phyloP scores from a whole-genome alignment of 2,797 vertebrate genomes.

The Gymnothorax javanicus region DNA sequence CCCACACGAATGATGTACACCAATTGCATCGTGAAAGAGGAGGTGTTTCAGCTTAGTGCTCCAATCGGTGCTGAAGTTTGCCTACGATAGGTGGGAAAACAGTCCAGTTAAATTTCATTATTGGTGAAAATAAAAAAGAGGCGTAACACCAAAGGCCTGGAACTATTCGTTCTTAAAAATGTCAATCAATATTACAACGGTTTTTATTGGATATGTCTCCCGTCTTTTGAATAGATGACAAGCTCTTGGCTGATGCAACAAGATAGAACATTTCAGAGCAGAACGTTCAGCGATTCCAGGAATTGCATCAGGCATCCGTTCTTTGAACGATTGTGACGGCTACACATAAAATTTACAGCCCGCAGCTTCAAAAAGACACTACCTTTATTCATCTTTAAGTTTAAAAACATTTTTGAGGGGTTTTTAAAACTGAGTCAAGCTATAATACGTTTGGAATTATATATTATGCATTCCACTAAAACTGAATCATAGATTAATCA shows the following conservation, averaged over 20 bases:
- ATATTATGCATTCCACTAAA: not conserved
- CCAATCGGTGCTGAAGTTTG: slow-evolving; percentile 46
- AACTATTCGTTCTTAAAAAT: slow-evolving; percentile 35
- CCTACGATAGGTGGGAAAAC: slow-evolving; percentile 27
- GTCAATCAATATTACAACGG: slow-evolving; percentile 25
- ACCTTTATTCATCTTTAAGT: not conserved
- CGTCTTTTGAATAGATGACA: slow-evolving; percentile 46
- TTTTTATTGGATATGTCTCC: slow-evolving; percentile 48
- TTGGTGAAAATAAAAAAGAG: slow-evolving; percentile 40
- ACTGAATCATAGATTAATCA: too few relatives aligned
- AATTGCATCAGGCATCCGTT: slow-evolving; percentile 22
- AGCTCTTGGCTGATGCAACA: slow-evolving; percentile 72
- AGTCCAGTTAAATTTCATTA: not conserved
- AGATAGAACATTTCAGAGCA: slow-evolving; percentile 25
- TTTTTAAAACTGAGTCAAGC: not conserved
- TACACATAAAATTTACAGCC: not conserved
- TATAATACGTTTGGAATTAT: not conserved
- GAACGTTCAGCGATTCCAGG: not conserved
- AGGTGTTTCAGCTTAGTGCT: rapidly evolving
- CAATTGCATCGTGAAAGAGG: slow-evolving; percentile 50
- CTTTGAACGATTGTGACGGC: not conserved
- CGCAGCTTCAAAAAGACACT: not conserved
- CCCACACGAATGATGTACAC: slow-evolving; percentile 26
- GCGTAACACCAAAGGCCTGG: rapidly evolving
- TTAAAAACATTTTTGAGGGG: not conserved